Evolutionary conservation across 92 coral and sea anemone species (phyloP), one percentile per base, ranked within the genome.

Genomic region (Plumapathes pennacea): DNA sequence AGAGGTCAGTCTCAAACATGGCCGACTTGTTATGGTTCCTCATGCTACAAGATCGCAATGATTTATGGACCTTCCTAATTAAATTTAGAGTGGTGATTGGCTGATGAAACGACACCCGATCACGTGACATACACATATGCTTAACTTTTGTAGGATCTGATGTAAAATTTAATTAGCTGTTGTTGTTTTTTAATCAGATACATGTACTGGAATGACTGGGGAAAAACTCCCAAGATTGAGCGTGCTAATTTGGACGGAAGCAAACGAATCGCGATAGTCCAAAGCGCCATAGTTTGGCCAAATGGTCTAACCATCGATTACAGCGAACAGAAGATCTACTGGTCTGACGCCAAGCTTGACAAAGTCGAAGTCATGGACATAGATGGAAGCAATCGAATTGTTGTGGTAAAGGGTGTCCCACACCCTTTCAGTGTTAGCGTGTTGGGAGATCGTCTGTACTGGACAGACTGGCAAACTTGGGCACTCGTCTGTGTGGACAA

Each of bases 171-270:
- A n/a, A n/a, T n/a, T n/a, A n/a, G 21, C 27, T 1, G 11, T 0
- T 22, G 27, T 38, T 20, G 14, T 21, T 3, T 54, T 20, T 17
- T 40, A 58, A 25, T 18, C 38, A 92, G 98, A 15, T 81, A 80
- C 38, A 72, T 92, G 89, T 92, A 88, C 67, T 92, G 98, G 98
- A 83, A 96, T 0, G 98, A 92, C 46, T 92, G 98, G 98, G 98
- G 96, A 46, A 57, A 71, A 23, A 55, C 63, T 34, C 84, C 96
- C 4, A 84, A 81, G 67, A 84, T 92, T 24, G 98, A 92, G 54
- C 82, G 90, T 19, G 86, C 96, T 3, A 90, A 68, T 60, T 80
- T 92, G 19, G 98, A 92, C 73, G 98, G 98, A 3, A 55, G 84
- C 25, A 78, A 84, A 17, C 74, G 98, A 29, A 30, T 57, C 4